Evolutionary conservation across 2,113 vertebrate species (phyloP).

Genomic region (Neomonachus schauinslandi): DNA sequence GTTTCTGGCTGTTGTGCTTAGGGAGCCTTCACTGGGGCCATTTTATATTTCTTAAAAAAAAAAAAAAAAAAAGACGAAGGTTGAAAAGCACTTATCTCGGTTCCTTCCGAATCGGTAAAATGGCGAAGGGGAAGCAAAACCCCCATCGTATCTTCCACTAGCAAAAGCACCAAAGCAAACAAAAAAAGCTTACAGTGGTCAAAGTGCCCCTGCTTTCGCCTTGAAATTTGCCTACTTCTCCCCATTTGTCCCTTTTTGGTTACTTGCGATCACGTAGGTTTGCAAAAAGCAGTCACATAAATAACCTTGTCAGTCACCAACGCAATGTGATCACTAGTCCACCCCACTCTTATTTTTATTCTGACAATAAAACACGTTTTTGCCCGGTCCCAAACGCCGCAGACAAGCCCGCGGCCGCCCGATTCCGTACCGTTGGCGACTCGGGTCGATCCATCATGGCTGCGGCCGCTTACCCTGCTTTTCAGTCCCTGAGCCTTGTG

Average conservation of each 20-base stretch:
- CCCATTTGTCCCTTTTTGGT: constrained; percentile 67
- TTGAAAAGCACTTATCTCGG: constrained; percentile 86
- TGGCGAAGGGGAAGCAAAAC: constrained; percentile 82
- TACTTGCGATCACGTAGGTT: constrained; percentile 85
- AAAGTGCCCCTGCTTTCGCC: constrained; percentile 63
- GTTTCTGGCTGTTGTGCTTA: constrained; percentile 35
- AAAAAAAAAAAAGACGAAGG: constrained; percentile 78
- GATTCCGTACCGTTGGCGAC: constrained; percentile 79
- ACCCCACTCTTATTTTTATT: constrained; percentile 67
- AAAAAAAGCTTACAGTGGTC: constrained; percentile 52
- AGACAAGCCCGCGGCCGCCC: constrained; percentile 83
- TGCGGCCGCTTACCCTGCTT: constrained; percentile 83
- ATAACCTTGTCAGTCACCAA: constrained; percentile 75
- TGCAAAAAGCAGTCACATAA: constrained; percentile 89
- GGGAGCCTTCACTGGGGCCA: constrained; percentile 76
- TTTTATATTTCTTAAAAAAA: constrained; percentile 74
- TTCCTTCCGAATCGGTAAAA: constrained; percentile 79
- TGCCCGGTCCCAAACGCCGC: constrained; percentile 81
- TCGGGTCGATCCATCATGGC: constrained; percentile 88
- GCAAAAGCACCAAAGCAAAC: constrained; percentile 77
- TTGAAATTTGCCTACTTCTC: constrained; percentile 48
- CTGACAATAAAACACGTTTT: constrained; percentile 77
- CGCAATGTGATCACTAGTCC: constrained; percentile 65
- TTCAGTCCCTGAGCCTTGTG: constrained; percentile 90
- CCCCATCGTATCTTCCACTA: constrained; percentile 58